Evolutionary conservation across 2,888 invertebrate species (phyloP).

Genomic region (Dryomyza anilis): DNA sequence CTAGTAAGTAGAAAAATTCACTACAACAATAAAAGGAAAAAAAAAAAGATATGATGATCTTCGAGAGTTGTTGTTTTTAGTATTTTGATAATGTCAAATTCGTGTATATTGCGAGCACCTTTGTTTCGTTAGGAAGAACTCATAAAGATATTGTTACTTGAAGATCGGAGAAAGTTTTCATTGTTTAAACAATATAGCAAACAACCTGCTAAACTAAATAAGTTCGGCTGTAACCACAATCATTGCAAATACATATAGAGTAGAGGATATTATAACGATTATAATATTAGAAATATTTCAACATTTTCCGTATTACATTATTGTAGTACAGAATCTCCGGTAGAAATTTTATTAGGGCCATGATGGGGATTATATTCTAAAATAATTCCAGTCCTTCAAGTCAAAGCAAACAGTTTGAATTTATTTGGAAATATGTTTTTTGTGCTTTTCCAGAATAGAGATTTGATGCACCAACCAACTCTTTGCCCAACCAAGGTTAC

Average conservation of each 20-base stretch:
- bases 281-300: too few relatives aligned
- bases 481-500: too few relatives aligned
- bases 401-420: too few relatives aligned
- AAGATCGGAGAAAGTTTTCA: conserved; percentile 18
- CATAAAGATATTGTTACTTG: neutral
- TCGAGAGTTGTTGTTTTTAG: neutral
- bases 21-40: neutral
- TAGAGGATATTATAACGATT: too few relatives aligned
- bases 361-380: too few relatives aligned
- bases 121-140: conserved; percentile 5
- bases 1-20: neutral
- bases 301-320: too few relatives aligned
- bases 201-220: conserved; percentile 60
- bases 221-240: conserved; percentile 16
- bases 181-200: conserved; percentile 24
- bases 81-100: conserved; percentile 7
- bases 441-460: too few relatives aligned
- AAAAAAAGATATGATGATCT: conserved; percentile 11
- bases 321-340: too few relatives aligned
- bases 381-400: too few relatives aligned
- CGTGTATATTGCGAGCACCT: conserved; percentile 13
- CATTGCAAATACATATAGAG: neutral
- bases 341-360: too few relatives aligned
- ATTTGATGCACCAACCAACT: too few relatives aligned
- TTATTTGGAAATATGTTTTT: too few relatives aligned